Evolutionary conservation across 2,113 vertebrate species (phyloP).

Genomic region (Pteropus alecto): DNA sequence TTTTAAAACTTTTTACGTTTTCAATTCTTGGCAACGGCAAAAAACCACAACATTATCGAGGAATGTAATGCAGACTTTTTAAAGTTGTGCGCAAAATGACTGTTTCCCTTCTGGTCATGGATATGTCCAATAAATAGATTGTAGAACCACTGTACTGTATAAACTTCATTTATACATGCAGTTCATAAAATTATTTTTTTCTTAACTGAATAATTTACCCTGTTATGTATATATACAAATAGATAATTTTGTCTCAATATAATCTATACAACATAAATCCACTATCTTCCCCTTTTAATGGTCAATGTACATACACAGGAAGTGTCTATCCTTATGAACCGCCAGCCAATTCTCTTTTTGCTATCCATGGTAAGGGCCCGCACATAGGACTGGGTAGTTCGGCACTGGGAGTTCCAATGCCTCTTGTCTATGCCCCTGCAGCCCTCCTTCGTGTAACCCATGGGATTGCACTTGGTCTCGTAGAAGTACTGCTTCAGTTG

Average conservation of each 20-base stretch:
- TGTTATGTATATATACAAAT: conserved; percentile 99
- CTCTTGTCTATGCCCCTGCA: conserved; percentile 99
- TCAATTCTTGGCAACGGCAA: conserved; percentile 99
- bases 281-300: conserved; percentile 99
- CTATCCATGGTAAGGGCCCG: conserved; percentile 99
- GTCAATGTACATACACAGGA: conserved; percentile 99
- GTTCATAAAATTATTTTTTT: conserved; percentile 99
- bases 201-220: conserved; percentile 99
- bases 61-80: conserved; percentile 95
- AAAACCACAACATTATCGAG: conserved; percentile 97
- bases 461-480: conserved; percentile 99
- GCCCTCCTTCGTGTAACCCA: conserved; percentile 98
- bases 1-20: conserved; percentile 87
- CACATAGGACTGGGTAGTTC: conserved; percentile 99
- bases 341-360: conserved; percentile 99
- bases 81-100: conserved; percentile 98
- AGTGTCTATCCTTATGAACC: conserved; percentile 99
- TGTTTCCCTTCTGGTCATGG: conserved; percentile 99
- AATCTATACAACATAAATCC: conserved; percentile 97
- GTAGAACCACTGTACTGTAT: conserved; percentile 99
- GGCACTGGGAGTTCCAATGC: conserved; percentile 99
- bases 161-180: conserved; percentile 99
- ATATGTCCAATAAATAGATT: conserved; percentile 99
- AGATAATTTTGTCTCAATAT: conserved; percentile 99
- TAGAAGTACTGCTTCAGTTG: conserved; percentile 99